Base-by-base conservation (phyloP, 2,888 invertebrate genomes). In the Myopa tessellatipennis region DNA sequence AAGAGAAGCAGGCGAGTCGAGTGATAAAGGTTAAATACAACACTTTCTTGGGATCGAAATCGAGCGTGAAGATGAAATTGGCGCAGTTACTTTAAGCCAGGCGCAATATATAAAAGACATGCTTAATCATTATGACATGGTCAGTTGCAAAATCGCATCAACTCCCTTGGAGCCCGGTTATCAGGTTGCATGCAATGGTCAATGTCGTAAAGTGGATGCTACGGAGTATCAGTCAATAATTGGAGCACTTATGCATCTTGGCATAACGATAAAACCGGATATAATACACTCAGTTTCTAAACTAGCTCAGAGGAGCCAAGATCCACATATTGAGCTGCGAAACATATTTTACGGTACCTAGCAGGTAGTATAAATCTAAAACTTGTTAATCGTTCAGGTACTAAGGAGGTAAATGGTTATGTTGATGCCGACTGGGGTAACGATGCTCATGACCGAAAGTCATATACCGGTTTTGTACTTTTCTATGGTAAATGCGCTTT, bases 311-410 rank as follows among this genome's bases (percentile, higher is more conserved):
- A 68, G 50, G 8, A 82, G 79, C 50, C 58, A 52, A 1, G 71
- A 81, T 58, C 82, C 81, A 7, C 81, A 82, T 58, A 14, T 18
- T 7, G 82, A 81, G 18, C 79, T 16, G 79, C 77, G n/a, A 81
- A 81, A 38, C 82, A 80, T 69, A 65, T 83, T 36, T 69, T 82
- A 36, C 70, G 79, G 12, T 81, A 81, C 50, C 72, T 82, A 50
- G 60, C 18, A 34, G 3, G 61, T 80, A 36, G 67, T 67, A 14
- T 58, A 58, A 38, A 72, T 36, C 38, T 72, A n/a, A 75, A 55
- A 38, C 26, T 75, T 18, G 26, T 14, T 58, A 67, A 67, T 58
- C 52, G 63, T 8, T 45, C 50, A 52, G 38, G 34, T 52, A 40
- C 38, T 4, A 61, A 71, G 63, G 71, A 61, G 10, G 38, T 71